These are phyloP conservation scores for Colostygia pectinataria DNA, from an alignment of 2,888 invertebrate genomes.

Conservation along the genomic window DNA sequence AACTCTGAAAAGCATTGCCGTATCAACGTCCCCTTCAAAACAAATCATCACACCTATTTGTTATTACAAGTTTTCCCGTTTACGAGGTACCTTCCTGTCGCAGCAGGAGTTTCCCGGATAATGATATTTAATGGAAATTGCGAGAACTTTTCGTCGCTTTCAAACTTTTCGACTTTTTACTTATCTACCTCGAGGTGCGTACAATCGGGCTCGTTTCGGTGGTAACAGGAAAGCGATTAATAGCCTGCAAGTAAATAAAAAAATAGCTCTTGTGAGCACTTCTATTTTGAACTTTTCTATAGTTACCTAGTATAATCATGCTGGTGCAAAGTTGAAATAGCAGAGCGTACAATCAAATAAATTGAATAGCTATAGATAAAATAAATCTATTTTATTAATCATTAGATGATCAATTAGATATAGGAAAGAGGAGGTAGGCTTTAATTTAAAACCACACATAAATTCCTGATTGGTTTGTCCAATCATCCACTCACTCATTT, in stretches of 20 bases:
- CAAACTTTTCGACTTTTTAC: conserved; percentile 35
- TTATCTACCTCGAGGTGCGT: conserved; percentile 27
- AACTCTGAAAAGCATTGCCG: conserved; percentile 14
- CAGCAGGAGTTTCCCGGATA: conserved; percentile 37
- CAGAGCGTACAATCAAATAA: too few relatives aligned
- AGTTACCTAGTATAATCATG: too few relatives aligned
- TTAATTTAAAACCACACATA: neutral
- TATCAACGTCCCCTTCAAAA: conserved; percentile 32
- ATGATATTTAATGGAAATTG: conserved; percentile 48
- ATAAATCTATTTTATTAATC: too few relatives aligned
- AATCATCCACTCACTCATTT: conserved; percentile 27
- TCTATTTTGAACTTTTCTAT: too few relatives aligned
- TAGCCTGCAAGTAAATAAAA: neutral
- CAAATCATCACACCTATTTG: conserved; percentile 38
- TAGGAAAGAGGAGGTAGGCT: too few relatives aligned
- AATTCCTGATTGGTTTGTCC: conserved; percentile 21
- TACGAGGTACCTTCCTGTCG: conserved; percentile 22
- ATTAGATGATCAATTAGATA: too few relatives aligned
- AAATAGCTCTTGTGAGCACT: too few relatives aligned
- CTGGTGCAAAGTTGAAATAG: too few relatives aligned
- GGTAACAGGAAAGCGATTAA: conserved; percentile 10
- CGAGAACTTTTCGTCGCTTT: conserved; percentile 37
- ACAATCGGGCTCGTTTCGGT: conserved; percentile 23
- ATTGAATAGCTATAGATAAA: too few relatives aligned
- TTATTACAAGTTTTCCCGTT: conserved; percentile 35